phyloP scores from a whole-genome alignment of 2,888 invertebrate genomes.

The Xestobium rufovillosum region DNA sequence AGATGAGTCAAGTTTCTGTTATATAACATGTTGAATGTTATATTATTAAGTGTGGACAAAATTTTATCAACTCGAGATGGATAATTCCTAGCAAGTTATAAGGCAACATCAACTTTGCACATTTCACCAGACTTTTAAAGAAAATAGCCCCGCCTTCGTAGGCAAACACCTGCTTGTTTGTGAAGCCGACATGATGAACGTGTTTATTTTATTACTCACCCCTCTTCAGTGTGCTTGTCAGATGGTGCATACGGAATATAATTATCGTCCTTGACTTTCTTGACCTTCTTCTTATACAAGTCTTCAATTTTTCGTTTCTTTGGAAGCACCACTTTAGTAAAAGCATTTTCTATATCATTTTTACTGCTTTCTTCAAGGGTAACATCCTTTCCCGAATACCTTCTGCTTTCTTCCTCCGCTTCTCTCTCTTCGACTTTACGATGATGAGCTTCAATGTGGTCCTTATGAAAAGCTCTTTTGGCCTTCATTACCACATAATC shows the following conservation, averaged over 20 bases:
- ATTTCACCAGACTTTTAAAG: too few species aligned
- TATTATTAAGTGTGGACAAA: too few species aligned
- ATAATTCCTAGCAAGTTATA: too few species aligned
- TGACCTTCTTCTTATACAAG: slow-evolving; percentile 49
- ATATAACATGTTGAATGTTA: too few species aligned
- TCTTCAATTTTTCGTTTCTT: slow-evolving; percentile 51
- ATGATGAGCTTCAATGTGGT: slow-evolving; percentile 47
- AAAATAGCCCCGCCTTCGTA: too few species aligned
- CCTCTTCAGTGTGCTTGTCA: slow-evolving; percentile 78
- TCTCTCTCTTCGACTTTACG: slow-evolving; percentile 39
- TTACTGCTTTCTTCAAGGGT: slow-evolving; percentile 45
- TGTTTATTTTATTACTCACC: too few species aligned
- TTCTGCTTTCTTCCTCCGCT: slow-evolving; percentile 30
- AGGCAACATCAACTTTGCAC: too few species aligned
- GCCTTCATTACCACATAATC: slow-evolving; percentile 80
- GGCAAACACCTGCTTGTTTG: too few species aligned
- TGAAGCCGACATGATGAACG: too few species aligned
- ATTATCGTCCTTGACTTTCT: slow-evolving; percentile 64
- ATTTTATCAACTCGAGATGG: too few species aligned
- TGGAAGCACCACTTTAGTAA: slow-evolving; percentile 49
- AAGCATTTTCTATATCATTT: slow-evolving; percentile 50
- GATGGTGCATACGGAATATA: slow-evolving; percentile 80
- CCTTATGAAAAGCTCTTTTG: slow-evolving; percentile 68
- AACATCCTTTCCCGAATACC: too few species aligned
- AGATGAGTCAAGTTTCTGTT: too few species aligned